Base-by-base conservation (phyloP, 2,113 vertebrate species). In the Paedocypris sp. region DNA sequence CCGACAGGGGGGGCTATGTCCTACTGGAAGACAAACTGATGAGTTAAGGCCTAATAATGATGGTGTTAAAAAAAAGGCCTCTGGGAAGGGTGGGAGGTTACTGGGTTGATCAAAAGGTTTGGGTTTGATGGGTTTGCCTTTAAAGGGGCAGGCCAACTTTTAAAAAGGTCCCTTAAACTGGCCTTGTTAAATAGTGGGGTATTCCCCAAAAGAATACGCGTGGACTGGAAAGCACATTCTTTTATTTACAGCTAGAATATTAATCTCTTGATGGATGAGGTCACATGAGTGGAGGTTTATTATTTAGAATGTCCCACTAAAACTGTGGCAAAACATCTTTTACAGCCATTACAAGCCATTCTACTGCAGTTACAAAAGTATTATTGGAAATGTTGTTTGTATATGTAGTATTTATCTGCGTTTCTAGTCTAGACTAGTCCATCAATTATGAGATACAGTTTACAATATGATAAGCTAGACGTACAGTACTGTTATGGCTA, bases 41-140 rank as follows among this genome's bases (percentile, higher is more conserved):
- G 72, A 67, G 73, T 66, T 68, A 51, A 73, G 54, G 63, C 67
- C 71, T 69, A 75, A 74, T 84, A 81, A 82, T 69, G 71, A 74
- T 35, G 61, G 70, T 72, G 68, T 74, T 77, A 74, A 78, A 73
- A 72, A n/a, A 67, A 68, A 50, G 38, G 57, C 71, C 70, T 63
- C 63, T 69, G 74, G 66, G 67, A 73, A 72, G 45, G 68, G 51
- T 53, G 49, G 35, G 38, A 54, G 62, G 57, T 73, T 80, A 70
- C 50, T 74, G 57, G 56, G 57, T 70, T 80, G 79, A 84, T 80
- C 77, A 80, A 82, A 82, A 79, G 62, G 52, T 66, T 62, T 53
- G 63, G 53, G 62, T 66, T 77, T 75, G 78, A 76, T 75, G 76
- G 73, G 33, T 35, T 39, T 60, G 58, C 48, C 70, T 79, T 73